Conservation (phyloP, 2,797 vertebrate species). For the Anableps anableps region DNA sequence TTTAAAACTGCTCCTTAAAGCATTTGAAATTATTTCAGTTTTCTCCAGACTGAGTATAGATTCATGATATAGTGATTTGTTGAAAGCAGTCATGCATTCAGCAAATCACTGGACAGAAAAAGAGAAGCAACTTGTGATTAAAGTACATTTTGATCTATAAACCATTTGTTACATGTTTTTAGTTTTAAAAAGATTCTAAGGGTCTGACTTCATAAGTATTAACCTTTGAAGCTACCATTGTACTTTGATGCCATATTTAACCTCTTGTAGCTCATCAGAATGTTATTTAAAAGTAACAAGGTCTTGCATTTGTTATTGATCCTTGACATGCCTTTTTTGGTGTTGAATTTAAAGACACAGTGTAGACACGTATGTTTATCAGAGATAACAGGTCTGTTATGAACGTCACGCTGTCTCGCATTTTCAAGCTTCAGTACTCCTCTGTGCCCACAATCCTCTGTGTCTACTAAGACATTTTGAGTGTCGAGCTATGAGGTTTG, state of each 20-base stretch:
- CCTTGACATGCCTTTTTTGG: not conserved
- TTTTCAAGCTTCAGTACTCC: slow-evolving; percentile 49
- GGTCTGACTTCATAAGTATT: slow-evolving; percentile 26
- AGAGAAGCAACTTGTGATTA: not conserved
- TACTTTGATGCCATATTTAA: slow-evolving; percentile 20
- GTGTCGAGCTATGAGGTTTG: slow-evolving; percentile 50
- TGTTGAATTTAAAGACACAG: slow-evolving; percentile 22
- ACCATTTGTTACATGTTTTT: not conserved
- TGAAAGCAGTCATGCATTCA: not conserved
- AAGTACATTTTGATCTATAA: not conserved
- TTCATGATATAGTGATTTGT: not conserved
- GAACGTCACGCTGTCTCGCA: slow-evolving; percentile 50
- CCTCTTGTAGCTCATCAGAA: not conserved
- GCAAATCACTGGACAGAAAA: not conserved
- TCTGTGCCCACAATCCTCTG: slow-evolving; percentile 65
- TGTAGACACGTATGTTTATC: slow-evolving; percentile 5
- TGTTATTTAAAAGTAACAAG: not conserved
- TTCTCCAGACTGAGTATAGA: not conserved
- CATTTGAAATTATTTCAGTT: not conserved
- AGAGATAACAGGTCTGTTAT: slow-evolving; percentile 42
- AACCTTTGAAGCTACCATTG: slow-evolving; percentile 25
- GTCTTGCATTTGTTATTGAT: not conserved
- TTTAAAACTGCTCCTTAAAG: not conserved
- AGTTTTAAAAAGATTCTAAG: slow-evolving; percentile 8
- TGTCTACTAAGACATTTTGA: slow-evolving; percentile 53